Evolutionary conservation across 2,797 vertebrate genomes (phyloP), one percentile per base, ranked within the genome.

Genomic region (Myotis pilosus): DNA sequence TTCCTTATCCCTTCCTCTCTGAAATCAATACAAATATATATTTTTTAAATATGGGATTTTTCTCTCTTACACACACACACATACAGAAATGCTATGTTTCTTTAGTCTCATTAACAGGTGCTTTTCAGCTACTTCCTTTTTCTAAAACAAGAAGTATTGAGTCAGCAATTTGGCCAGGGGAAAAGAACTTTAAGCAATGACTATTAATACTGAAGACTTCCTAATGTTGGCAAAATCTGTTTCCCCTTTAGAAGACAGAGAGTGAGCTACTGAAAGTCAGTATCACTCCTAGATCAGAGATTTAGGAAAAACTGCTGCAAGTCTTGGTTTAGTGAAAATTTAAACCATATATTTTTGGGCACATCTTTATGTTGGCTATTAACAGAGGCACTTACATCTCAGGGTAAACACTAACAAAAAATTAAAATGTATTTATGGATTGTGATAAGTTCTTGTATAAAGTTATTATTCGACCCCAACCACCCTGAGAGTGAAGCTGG

Each of bases 161-260:
- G 87, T 97, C 96, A 97, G 95, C 85, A 1, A 89, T 96, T 81
- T 92, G 76, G 71, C 72, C 30, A 49, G 36, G 75, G 90, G 74
- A 75, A 89, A 94, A 94, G 78, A 83, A 66, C 95, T 94, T 91
- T 85, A 81, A 92, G 78, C 87, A 96, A 86, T 47, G 69, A 90
- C 95, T 97, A 92, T 94, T 96, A 97, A 95, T 97, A 96, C 93
- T 74, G 57, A 96, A 95, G 82, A 94, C 87, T 97, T 97, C 91
- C 94, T 89, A 93, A 33, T 87, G 93, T 69, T 92, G 89, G 95
- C 89, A 96, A 97, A 96, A 95, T 91, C 92, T 72, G 30, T 95
- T 97, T 97, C 90, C 94, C 55, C 91, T 97, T 96, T 93, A 62
- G 60, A 92, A 92, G 88, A 49, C 82, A 89, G 33, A 90, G 66